Conservation (phyloP, 2,113 vertebrate genomes). For the Camelus bactrianus region DNA sequence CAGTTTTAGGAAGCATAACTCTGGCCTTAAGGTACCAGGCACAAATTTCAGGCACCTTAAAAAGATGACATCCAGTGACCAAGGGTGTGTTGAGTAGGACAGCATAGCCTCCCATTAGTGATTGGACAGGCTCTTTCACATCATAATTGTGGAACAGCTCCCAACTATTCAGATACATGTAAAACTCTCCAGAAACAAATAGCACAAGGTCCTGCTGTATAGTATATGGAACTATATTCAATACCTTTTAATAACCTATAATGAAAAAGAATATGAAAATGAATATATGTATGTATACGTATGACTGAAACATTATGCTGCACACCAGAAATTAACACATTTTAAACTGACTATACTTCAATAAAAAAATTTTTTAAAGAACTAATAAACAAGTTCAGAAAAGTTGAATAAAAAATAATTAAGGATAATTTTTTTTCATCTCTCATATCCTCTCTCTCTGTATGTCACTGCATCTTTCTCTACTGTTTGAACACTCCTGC, state of each 20-base stretch:
- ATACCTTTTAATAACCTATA: too few relatives aligned
- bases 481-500: background rate
- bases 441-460: background rate
- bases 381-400: too few relatives aligned
- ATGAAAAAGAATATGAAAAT: too few relatives aligned
- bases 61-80: background rate
- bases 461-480: background rate
- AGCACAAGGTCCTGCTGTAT: background rate
- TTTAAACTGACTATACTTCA: too few relatives aligned
- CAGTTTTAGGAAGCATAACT: background rate
- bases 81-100: background rate
- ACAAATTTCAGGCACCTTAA: background rate
- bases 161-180: background rate
- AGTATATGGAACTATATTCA: too few relatives aligned
- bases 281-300: too few relatives aligned
- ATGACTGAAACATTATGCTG: too few relatives aligned
- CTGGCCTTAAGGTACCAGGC: background rate
- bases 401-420: background rate
- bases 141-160: background rate
- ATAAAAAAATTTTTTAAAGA: too few relatives aligned
- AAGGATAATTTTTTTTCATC: background rate
- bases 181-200: background rate
- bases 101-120: background rate
- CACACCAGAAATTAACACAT: too few relatives aligned
- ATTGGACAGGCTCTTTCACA: background rate